Evolutionary conservation across 2,797 vertebrate species (phyloP).

Genomic region (Dipus sagitta): DNA sequence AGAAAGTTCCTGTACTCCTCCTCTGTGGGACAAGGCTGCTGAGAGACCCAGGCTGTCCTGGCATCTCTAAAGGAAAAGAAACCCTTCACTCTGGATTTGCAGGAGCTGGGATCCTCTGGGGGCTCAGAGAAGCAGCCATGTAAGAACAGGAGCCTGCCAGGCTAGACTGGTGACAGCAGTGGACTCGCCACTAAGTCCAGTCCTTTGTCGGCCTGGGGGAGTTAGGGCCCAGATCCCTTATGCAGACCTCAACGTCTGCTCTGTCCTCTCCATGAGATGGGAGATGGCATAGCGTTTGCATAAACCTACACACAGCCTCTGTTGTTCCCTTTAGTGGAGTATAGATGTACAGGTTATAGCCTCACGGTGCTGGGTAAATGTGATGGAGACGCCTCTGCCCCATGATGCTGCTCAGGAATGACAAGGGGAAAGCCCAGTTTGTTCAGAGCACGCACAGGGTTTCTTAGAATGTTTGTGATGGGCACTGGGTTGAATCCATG

Average conservation of each 20-base stretch:
- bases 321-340: not conserved
- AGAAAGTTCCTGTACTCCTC: not conserved
- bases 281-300: not conserved
- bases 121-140: rapidly evolving
- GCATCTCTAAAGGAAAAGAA: not conserved
- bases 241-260: not conserved
- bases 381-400: not conserved
- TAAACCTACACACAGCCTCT: not conserved
- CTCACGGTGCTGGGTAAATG: not conserved
- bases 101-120: not conserved
- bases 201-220: not conserved
- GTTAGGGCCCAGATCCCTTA: not conserved
- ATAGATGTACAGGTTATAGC: not conserved
- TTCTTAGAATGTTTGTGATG: not conserved
- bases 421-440: not conserved
- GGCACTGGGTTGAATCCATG: not conserved
- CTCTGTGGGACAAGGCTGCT: not conserved
- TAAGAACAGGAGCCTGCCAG: not conserved
- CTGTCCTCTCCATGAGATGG: not conserved
- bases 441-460: not conserved
- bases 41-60: not conserved
- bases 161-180: rapidly evolving
- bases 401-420: not conserved
- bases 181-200: not conserved
- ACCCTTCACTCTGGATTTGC: not conserved